Percentiles rank a stretch among this genome's conserved stretches.
Conservation (phyloP, 2,113 vertebrate species). For the Sylvietta virens region DNA sequence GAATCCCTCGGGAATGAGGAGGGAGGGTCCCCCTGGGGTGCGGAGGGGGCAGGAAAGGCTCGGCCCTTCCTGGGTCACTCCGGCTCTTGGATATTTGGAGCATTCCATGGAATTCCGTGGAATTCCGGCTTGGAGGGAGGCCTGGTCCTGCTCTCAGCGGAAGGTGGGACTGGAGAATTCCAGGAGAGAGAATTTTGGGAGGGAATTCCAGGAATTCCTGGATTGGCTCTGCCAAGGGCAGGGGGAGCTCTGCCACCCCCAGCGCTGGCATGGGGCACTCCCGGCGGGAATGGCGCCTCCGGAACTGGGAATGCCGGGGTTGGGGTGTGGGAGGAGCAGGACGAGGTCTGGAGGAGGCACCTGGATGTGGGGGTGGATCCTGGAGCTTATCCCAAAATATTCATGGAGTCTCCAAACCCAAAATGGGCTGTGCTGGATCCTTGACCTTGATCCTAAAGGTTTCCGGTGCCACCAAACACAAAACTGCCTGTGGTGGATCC, state of each 20-base stretch:
- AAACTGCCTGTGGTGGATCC: accelerated
- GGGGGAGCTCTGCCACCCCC: background rate
- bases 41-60: accelerated
- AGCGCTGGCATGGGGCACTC: background rate
- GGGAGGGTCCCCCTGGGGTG: background rate
- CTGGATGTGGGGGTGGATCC: background rate
- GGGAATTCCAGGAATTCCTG: background rate
- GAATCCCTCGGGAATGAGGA: background rate
- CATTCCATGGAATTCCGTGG: background rate
- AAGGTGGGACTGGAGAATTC: background rate
- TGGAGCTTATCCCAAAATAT: background rate
- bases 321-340: background rate
- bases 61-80: background rate
- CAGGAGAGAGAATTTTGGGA: background rate
- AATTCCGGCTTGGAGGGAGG: background rate
- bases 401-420: background rate
- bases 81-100: background rate
- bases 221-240: background rate
- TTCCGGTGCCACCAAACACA: background rate
- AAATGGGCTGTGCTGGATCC: no score
- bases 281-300: accelerated
- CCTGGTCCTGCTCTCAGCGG: background rate
- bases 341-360: background rate
- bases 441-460: accelerated
- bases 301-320: background rate